Evolutionary conservation across 2,113 vertebrate genomes (phyloP), one percentile per base, ranked within the genome.

Genomic region (Deroptyus accipitrinus): DNA sequence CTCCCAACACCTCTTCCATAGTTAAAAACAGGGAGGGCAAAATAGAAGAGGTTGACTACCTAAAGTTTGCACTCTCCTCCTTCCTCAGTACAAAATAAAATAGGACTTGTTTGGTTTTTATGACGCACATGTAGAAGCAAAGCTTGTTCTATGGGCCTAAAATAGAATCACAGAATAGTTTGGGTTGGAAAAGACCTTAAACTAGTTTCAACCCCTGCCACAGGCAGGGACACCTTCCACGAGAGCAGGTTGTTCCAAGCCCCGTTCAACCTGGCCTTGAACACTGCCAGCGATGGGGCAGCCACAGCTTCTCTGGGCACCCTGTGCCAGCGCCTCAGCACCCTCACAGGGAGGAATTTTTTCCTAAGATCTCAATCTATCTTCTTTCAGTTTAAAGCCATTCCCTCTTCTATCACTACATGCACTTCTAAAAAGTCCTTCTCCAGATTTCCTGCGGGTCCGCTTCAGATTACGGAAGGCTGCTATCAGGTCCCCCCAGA

Each of bases 1-100:
- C 17, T 5, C 41, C 51, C 49, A 83, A 74, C 46, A 96, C 83
- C 54, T 90, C 83, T 90, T 98, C 93, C 98, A 97, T 96, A 97
- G 97, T 97, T 97, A 97, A 97, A 35, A 61, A 69, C 27, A 73
- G 8, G 24, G 13, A 86, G 25, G 10, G 10, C 39, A 64, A 83
- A 74, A 77, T 64, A 8, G 35, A 61, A 73, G 67, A 75, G 35
- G 19, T 1, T 52, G 61, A 64, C 31, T 44, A 72, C 83, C 67
- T 80, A 85, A 66, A 92, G 39, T 24, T 27, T 69, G 63, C 51
- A 54, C n/a, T 49, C 27, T 51, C 41, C 30, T 69, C 18, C 61
- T 72, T 83, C 79, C 48, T 67, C 28, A 27, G 13, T 35, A 80
- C 23, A 54, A 44, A 75, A n/a, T 83, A 92, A 44, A 88, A 72